phyloP scores from a whole-genome alignment of 2,888 invertebrate genomes.

The Eristalis intricaria region DNA sequence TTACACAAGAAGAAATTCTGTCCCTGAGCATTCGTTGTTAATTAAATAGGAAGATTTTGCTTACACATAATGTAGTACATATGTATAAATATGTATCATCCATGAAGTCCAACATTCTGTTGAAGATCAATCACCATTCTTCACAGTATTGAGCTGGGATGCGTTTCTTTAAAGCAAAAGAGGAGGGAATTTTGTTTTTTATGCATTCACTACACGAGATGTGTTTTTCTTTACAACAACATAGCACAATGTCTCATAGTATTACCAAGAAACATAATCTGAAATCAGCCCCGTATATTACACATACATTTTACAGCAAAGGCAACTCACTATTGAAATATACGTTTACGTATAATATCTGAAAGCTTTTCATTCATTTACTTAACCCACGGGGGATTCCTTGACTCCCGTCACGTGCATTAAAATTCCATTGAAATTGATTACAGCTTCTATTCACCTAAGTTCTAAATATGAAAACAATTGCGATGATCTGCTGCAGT shows the following conservation, averaged over 20 bases:
- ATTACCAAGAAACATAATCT: background rate
- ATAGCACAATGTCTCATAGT: too few species aligned
- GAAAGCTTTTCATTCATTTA: background rate
- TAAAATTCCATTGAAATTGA: background rate
- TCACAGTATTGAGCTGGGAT: too few species aligned
- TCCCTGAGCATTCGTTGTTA: background rate
- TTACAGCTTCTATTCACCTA: background rate
- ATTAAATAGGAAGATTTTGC: background rate
- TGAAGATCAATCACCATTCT: background rate
- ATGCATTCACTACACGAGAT: background rate
- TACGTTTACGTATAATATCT: background rate
- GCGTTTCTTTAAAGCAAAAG: background rate
- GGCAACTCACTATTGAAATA: background rate
- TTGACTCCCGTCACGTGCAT: background rate
- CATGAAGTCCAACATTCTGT: background rate
- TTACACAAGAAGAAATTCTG: background rate
- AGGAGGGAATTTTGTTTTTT: background rate
- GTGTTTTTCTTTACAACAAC: too few species aligned
- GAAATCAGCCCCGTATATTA: background rate
- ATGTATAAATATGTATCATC: background rate
- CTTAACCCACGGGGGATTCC: background rate
- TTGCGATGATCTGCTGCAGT: background rate
- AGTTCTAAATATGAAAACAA: background rate
- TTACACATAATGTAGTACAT: background rate
- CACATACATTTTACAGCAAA: background rate